phyloP scores from a whole-genome alignment of 1,140 invertebrate species.

The Helicoverpa zea region DNA sequence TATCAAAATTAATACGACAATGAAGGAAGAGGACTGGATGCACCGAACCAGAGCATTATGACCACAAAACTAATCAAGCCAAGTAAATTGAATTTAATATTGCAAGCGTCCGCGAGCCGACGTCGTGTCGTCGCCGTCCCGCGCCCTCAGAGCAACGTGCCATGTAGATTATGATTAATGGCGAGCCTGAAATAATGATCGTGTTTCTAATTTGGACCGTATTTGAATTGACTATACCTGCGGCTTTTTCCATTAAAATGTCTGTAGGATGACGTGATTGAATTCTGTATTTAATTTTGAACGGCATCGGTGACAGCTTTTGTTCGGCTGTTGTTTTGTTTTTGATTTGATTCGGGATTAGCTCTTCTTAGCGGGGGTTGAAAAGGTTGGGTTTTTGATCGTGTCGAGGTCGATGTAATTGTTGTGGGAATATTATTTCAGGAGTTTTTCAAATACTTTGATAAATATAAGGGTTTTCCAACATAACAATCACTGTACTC shows the following conservation, averaged over 20 bases:
- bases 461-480: no score
- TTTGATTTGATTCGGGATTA: background rate
- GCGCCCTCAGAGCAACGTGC: constrained; percentile 34
- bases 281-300: constrained; percentile 34
- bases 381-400: no score
- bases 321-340: constrained; percentile 11
- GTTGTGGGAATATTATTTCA: no score
- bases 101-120: constrained; percentile 61
- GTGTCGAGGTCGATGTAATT: no score
- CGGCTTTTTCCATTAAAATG: constrained; percentile 39
- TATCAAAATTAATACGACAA: constrained; percentile 54
- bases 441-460: no score
- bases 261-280: constrained; percentile 21
- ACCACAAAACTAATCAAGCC: constrained; percentile 74
- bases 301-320: constrained; percentile 8
- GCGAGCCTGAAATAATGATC: constrained; percentile 36
- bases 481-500: no score
- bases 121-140: background rate
- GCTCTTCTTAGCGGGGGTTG: background rate
- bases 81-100: constrained; percentile 79
- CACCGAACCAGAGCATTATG: constrained; percentile 62
- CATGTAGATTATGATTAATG: constrained; percentile 53
- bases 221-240: constrained; percentile 33
- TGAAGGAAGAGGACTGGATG: constrained; percentile 44
- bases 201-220: constrained; percentile 38